These are phyloP conservation scores for Calliopum simillimum DNA, from an alignment of 2,888 invertebrate species.

Conservation along the genomic window DNA sequence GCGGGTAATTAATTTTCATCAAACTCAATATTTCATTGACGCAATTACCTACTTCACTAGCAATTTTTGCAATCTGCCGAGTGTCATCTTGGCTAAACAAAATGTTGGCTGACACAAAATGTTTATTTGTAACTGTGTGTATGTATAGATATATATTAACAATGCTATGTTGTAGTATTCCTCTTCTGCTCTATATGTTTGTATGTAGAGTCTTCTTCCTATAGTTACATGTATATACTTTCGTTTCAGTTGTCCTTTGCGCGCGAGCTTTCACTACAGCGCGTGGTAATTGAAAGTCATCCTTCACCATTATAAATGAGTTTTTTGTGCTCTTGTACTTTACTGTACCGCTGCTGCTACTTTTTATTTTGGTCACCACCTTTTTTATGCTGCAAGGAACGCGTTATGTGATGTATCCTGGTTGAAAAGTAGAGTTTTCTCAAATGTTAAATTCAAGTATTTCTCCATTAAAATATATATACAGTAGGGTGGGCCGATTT, in stretches of 20 bases:
- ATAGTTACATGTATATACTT: neutral
- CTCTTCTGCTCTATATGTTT: neutral
- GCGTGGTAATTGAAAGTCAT: conserved; percentile 43
- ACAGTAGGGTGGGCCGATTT: no score
- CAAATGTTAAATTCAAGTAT: no score
- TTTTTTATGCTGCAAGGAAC: neutral
- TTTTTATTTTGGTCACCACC: neutral
- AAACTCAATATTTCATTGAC: conserved; percentile 41
- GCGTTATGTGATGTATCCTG: no score
- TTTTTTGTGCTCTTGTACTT: conserved; percentile 29
- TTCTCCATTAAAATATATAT: no score
- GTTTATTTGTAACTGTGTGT: neutral
- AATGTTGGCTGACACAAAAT: conserved; percentile 1
- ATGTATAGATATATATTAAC: no score
- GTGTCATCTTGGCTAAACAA: conserved; percentile 34
- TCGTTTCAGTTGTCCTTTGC: conserved; percentile 13
- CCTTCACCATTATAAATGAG: conserved; percentile 45
- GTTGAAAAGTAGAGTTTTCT: no score
- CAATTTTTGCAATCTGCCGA: conserved; percentile 38
- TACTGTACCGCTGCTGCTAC: conserved; percentile 4
- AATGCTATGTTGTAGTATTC: conserved; percentile 8
- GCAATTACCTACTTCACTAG: conserved; percentile 37
- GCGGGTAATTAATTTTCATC: conserved; percentile 44
- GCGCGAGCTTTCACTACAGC: neutral
- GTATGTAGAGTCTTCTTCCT: neutral